Conservation (phyloP, 2,888 invertebrate genomes). For the Callimorpha dominula region DNA sequence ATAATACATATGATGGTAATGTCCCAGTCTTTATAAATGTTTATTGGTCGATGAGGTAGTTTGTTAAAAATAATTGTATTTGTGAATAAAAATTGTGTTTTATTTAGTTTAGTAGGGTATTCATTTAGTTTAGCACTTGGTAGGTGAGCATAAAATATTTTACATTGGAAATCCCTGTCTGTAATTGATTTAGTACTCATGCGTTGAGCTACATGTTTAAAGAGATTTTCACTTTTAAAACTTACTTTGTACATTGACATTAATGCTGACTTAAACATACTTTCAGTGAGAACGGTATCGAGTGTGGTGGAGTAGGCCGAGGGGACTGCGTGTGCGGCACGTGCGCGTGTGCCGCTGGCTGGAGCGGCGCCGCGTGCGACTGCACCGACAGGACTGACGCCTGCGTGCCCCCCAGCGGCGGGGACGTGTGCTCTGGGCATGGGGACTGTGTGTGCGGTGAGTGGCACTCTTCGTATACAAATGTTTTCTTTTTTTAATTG, state of each 20-base stretch:
- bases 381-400: slow-evolving; percentile 81
- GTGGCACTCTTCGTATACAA: slow-evolving; percentile 19
- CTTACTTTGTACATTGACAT: neutral
- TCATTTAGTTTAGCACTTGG: no score
- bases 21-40: no score
- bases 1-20: no score
- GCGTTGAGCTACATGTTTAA: no score
- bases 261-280: neutral
- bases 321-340: slow-evolving; percentile 92
- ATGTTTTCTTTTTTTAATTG: neutral
- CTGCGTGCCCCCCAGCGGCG: slow-evolving; percentile 83
- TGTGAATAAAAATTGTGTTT: no score
- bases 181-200: no score
- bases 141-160: no score
- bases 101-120: no score
- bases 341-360: slow-evolving; percentile 89
- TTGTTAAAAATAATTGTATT: no score
- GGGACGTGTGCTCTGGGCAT: slow-evolving; percentile 89
- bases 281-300: slow-evolving; percentile 72
- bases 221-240: no score
- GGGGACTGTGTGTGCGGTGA: slow-evolving; percentile 93
- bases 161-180: no score
- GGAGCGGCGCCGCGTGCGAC: slow-evolving; percentile 87
- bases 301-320: slow-evolving; percentile 88
- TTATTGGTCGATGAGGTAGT: no score